These are phyloP conservation scores for Trinectes maculatus DNA, from an alignment of 2,113 vertebrate genomes.

Conservation along the genomic window DNA sequence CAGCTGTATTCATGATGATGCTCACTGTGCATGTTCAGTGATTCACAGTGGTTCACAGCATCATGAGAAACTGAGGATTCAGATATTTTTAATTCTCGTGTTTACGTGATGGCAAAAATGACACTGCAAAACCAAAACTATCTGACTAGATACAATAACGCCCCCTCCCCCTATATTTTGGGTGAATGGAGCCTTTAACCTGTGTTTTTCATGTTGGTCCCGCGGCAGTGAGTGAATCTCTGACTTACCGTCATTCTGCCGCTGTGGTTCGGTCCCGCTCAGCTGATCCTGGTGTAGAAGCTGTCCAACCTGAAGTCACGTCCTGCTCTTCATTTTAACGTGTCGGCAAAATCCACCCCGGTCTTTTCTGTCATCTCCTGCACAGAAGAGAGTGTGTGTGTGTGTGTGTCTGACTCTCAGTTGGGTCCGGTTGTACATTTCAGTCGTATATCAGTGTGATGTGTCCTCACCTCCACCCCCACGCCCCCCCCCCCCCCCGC, in stretches of 20 bases:
- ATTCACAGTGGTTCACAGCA: no score
- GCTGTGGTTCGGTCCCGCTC: constrained; percentile 17
- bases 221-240: background rate
- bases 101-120: no score
- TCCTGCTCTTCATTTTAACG: constrained; percentile 6
- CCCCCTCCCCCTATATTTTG: background rate
- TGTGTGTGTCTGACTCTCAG: fast-evolving
- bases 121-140: background rate
- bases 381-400: fast-evolving
- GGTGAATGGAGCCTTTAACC: background rate
- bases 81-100: no score
- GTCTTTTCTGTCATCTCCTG: background rate
- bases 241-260: constrained; percentile 67
- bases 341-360: background rate
- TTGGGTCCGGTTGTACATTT: no score
- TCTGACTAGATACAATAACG: background rate
- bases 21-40: no score
- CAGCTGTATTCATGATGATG: no score
- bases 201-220: background rate
- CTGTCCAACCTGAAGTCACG: background rate
- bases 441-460: constrained; percentile 37
- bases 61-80: no score
- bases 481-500: constrained; percentile 16
- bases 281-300: constrained; percentile 1
- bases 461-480: constrained; percentile 50